Percentiles rank a stretch among this genome's conserved stretches.
Conservation (phyloP, 1,140 invertebrate species). For the Atta colombica region DNA sequence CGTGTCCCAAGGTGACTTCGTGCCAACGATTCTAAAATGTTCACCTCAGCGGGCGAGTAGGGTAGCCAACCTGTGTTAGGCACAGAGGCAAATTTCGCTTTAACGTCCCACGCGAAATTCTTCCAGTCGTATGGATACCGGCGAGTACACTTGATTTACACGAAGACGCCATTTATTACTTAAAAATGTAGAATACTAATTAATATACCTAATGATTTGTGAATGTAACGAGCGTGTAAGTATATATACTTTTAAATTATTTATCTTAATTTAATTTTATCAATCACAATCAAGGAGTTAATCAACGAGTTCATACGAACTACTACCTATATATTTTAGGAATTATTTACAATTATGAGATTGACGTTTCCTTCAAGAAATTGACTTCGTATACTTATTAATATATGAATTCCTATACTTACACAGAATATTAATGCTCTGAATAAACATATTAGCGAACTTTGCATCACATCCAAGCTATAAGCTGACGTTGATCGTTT, state of each 20-base stretch:
- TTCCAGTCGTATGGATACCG: conserved; percentile 4
- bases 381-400: not conserved
- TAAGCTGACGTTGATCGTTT: conserved; percentile 26
- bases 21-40: conserved; percentile 61
- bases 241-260: not conserved
- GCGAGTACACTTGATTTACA: conserved; percentile 32
- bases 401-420: not conserved
- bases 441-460: conserved; percentile 25
- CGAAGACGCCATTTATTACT: conserved; percentile 3
- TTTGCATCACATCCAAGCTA: not conserved
- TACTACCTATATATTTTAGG: not conserved
- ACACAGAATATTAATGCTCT: not conserved
- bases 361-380: not conserved
- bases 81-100: conserved; percentile 39
- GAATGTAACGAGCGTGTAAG: not conserved
- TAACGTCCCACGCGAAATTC: conserved; percentile 50
- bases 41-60: conserved; percentile 43
- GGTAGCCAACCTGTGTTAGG: conserved; percentile 2
- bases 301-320: not conserved
- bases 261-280: not conserved
- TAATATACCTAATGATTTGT: not conserved
- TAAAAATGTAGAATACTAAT: conserved; percentile 13
- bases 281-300: not conserved
- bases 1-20: conserved; percentile 33
- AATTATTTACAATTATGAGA: too few species aligned